These are phyloP conservation scores for Apis florea DNA, from an alignment of 1,140 invertebrate species.

Conservation along the genomic window DNA sequence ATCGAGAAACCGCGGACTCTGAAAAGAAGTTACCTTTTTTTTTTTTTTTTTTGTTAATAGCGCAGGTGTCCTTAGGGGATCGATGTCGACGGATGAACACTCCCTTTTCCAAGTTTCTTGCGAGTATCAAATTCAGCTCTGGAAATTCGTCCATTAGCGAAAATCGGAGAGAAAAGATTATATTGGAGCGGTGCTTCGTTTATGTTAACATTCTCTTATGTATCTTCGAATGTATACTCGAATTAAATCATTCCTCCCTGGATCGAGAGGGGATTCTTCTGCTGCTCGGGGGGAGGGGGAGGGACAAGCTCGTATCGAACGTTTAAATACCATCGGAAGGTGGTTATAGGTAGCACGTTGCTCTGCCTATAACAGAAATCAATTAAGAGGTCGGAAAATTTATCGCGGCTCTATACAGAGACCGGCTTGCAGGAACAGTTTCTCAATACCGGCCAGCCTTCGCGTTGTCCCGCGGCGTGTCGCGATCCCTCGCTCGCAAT, in stretches of 20 bases:
- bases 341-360: neutral
- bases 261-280: neutral
- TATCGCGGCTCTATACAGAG: neutral
- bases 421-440: conserved; percentile 6
- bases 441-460: conserved; percentile 14
- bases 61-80: conserved; percentile 1
- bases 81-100: no score
- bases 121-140: no score
- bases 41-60: neutral
- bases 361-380: conserved; percentile 10
- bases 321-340: neutral
- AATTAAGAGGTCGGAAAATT: conserved; percentile 29
- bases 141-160: no score
- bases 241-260: neutral
- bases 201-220: no score
- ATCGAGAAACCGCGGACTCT: conserved; percentile 5
- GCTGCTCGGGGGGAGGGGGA: no score
- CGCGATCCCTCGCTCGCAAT: conserved; percentile 17
- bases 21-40: neutral
- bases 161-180: no score
- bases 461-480: conserved; percentile 1
- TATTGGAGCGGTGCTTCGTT: no score
- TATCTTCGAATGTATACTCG: no score
- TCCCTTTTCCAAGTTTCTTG: no score
- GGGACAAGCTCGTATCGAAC: neutral